Percentiles rank a stretch among this genome's conserved stretches.
phyloP scores from a whole-genome alignment of 2,888 invertebrate species.

The Pollenia griseotomentosa region DNA sequence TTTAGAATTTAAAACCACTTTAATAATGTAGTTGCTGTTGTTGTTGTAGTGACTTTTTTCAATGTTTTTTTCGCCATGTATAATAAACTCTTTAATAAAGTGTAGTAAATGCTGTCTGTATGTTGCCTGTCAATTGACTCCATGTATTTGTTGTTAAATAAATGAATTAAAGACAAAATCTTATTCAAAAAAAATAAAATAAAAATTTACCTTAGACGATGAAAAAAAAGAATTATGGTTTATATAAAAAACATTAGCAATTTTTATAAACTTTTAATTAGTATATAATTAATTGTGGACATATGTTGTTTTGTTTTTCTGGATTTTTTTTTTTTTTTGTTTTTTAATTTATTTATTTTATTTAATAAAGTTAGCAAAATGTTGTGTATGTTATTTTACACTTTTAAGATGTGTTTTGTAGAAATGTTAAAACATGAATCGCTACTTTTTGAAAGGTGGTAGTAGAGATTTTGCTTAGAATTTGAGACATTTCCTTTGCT shows the following conservation, averaged over 20 bases:
- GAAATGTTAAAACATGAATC: not conserved
- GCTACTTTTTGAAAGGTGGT: not conserved
- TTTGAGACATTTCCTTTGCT: not conserved
- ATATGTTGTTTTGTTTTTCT: slow-evolving; percentile 50
- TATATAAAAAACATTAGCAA: slow-evolving; percentile 35
- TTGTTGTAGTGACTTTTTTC: slow-evolving; percentile 5
- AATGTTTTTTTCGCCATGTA: not conserved
- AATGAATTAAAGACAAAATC: slow-evolving; percentile 45
- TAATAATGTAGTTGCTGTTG: slow-evolving; percentile 14
- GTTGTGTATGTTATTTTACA: not conserved
- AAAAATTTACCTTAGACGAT: not conserved
- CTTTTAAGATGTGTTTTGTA: not conserved
- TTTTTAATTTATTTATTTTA: not conserved
- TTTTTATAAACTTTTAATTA: slow-evolving; percentile 69
- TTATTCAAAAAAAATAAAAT: not conserved
- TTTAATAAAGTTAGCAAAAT: slow-evolving; percentile 40
- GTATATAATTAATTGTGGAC: slow-evolving; percentile 70
- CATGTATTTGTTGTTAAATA: slow-evolving; percentile 31
- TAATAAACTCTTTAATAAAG: slow-evolving; percentile 62
- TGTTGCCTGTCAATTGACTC: slow-evolving; percentile 52
- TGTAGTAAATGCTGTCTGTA: slow-evolving; percentile 46
- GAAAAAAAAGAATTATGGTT: slow-evolving; percentile 25
- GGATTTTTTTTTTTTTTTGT: not conserved
- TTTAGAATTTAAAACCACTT: slow-evolving; percentile 52
- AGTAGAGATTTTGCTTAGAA: not conserved